A percentile compares a stretch with the other conserved stretches of the same genome.
Conservation (phyloP, 2,797 vertebrate genomes). For the Tinamus major region DNA sequence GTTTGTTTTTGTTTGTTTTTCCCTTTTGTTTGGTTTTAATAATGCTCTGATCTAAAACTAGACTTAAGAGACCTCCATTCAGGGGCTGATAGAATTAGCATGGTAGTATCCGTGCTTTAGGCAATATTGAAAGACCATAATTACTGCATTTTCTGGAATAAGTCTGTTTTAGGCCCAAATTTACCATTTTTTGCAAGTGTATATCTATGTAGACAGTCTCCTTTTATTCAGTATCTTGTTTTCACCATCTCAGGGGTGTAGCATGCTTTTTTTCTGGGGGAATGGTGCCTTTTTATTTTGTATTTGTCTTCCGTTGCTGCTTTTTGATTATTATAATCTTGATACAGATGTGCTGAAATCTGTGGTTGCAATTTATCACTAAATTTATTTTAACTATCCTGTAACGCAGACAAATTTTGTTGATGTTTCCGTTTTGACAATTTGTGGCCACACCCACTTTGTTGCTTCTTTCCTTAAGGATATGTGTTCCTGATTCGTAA, state of each 20-base stretch:
- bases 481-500: slow-evolving; percentile 51
- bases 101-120: neutral
- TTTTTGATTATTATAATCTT: neutral
- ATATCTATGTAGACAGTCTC: neutral
- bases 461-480: slow-evolving; percentile 39
- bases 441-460: slow-evolving; percentile 31
- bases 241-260: neutral
- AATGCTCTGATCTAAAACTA: neutral
- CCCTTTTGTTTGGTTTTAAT: neutral
- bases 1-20: no score
- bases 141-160: neutral
- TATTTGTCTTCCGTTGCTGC: neutral
- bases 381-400: slow-evolving; percentile 8
- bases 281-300: neutral
- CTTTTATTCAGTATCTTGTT: neutral
- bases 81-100: neutral
- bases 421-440: slow-evolving; percentile 37
- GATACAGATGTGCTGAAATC: neutral
- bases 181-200: neutral
- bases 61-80: neutral
- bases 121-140: neutral
- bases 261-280: neutral
- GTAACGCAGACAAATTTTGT: slow-evolving; percentile 27
- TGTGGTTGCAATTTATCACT: neutral
- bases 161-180: neutral